Evolutionary conservation across 2,888 invertebrate genomes (phyloP).

Genomic region (Pyrgus malvae): DNA sequence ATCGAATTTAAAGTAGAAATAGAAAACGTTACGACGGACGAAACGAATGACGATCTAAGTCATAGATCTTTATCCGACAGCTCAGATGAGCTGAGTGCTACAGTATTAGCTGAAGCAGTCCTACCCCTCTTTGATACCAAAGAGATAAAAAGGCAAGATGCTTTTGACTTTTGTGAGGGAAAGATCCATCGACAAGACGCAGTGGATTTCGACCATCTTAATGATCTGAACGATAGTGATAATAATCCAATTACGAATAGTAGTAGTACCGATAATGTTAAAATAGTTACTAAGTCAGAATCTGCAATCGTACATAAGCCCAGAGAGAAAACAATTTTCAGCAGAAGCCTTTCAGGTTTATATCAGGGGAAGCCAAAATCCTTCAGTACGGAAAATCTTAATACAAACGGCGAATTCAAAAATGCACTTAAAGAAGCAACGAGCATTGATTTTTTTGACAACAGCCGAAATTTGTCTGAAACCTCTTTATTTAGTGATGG

Average conservation of each 20-base stretch:
- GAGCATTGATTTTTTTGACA: conserved; percentile 62
- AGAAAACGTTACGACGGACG: conserved; percentile 61
- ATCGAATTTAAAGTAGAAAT: conserved; percentile 52
- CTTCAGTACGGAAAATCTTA: conserved; percentile 67
- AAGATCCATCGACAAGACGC: conserved; percentile 50
- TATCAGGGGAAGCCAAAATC: conserved; percentile 73
- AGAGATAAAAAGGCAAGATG: conserved; percentile 61
- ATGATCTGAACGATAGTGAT: conserved; percentile 37
- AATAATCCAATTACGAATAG: conserved; percentile 6
- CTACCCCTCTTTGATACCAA: conserved; percentile 50
- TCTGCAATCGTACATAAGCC: conserved; percentile 41
- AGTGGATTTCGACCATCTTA: conserved; percentile 36
- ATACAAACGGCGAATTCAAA: conserved; percentile 50
- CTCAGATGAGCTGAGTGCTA: conserved; percentile 34
- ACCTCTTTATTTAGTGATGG: conserved; percentile 59
- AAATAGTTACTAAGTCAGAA: conserved; percentile 49
- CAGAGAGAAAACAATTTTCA: conserved; percentile 53
- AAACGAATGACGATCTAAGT: conserved; percentile 58
- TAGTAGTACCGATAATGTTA: conserved; percentile 28
- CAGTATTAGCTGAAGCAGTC: conserved; percentile 41
- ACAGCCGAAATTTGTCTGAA: conserved; percentile 49
- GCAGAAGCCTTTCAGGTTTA: conserved; percentile 53
- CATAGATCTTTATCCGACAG: conserved; percentile 38
- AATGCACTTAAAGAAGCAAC: conserved; percentile 65
- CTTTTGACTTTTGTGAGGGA: conserved; percentile 49